Percentiles rank a stretch among this genome's conserved stretches.
phyloP scores from a whole-genome alignment of 1,140 invertebrate genomes.

The Cherax destructor region DNA sequence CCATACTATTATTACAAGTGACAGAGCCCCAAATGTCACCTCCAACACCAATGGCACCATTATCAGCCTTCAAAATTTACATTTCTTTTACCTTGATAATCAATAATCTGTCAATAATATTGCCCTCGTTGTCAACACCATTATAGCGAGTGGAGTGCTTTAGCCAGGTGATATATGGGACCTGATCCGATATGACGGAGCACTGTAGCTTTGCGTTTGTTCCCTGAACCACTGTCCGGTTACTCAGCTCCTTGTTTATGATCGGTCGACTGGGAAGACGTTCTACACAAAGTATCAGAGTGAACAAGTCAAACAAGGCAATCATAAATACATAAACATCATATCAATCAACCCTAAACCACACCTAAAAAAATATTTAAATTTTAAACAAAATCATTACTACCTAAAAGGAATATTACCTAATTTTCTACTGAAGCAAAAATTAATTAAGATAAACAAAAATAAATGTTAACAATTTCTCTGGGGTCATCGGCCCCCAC shows the following conservation, averaged over 20 bases:
- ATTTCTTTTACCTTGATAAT: conserved; percentile 61
- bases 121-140: conserved; percentile 48
- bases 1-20: neutral
- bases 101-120: conserved; percentile 60
- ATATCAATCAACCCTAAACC: neutral
- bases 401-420: too few species aligned
- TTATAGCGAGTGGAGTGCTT: conserved; percentile 60
- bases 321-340: neutral
- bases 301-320: neutral
- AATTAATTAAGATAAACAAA: too few species aligned
- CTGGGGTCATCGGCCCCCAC: too few species aligned
- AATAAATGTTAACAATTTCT: too few species aligned
- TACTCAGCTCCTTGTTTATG: conserved; percentile 68
- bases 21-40: neutral
- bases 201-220: conserved; percentile 56
- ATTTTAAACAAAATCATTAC: too few species aligned
- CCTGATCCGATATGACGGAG: conserved; percentile 73
- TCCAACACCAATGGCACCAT: conserved; percentile 4
- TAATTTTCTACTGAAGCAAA: too few species aligned
- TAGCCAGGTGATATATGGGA: conserved; percentile 73
- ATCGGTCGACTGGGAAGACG: conserved; percentile 69
- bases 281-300: conserved; percentile 40
- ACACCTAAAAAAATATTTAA: neutral
- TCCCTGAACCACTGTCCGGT: conserved; percentile 68
- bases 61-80: neutral